Conservation (phyloP, 2,113 vertebrate genomes). For the Sinocyclocheilus anophthalmus region DNA sequence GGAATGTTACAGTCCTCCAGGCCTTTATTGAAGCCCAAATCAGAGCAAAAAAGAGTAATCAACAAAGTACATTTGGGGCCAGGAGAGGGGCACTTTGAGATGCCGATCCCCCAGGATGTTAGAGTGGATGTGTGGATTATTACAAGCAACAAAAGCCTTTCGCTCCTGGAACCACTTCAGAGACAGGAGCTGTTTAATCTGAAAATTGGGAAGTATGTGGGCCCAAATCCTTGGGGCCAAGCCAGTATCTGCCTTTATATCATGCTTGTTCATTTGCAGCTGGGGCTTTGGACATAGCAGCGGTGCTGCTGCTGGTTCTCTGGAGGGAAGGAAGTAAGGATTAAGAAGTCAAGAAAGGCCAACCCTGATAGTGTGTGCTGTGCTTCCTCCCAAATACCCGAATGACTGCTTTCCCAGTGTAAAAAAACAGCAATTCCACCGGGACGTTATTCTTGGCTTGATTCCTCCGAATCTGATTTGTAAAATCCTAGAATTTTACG, state of each 20-base stretch:
- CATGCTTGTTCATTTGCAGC: slow-evolving; percentile 70
- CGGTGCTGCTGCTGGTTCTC: slow-evolving; percentile 44
- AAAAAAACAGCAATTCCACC: neutral
- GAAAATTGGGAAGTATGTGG: slow-evolving; percentile 79
- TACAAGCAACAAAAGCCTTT: slow-evolving; percentile 84
- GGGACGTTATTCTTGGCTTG: slow-evolving; percentile 24
- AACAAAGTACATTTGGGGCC: slow-evolving; percentile 28
- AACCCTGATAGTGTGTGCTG: slow-evolving; percentile 46
- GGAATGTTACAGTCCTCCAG: slow-evolving; percentile 62
- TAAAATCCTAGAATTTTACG: slow-evolving; percentile 17
- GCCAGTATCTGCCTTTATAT: slow-evolving; percentile 73
- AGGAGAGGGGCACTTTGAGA: slow-evolving; percentile 63
- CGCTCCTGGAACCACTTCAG: slow-evolving; percentile 81
- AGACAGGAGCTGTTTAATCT: slow-evolving; percentile 79
- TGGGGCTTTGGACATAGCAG: slow-evolving; percentile 53
- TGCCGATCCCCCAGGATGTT: slow-evolving; percentile 77
- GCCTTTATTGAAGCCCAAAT: slow-evolving; percentile 58
- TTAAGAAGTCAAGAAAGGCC: slow-evolving; percentile 77
- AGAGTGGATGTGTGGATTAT: slow-evolving; percentile 84
- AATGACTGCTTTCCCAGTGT: slow-evolving; percentile 30
- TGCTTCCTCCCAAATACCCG: slow-evolving; percentile 22
- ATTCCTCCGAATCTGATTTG: slow-evolving; percentile 19
- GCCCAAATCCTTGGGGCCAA: slow-evolving; percentile 70
- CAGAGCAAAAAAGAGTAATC: slow-evolving; percentile 54
- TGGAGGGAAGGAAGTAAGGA: slow-evolving; percentile 72